Evolutionary conservation across 2,888 invertebrate species (phyloP).

Genomic region (Aelia acuminata): DNA sequence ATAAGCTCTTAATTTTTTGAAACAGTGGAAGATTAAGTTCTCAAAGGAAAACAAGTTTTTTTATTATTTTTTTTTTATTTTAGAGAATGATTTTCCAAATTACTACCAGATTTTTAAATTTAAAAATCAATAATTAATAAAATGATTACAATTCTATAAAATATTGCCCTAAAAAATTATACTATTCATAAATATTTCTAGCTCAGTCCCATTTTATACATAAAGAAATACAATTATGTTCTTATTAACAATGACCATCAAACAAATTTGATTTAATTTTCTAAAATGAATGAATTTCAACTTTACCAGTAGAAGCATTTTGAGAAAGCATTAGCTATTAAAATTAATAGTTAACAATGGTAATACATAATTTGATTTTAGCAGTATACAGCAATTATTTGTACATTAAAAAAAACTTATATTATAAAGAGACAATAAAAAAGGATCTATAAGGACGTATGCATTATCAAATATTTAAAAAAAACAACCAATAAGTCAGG

Average conservation of each 20-base stretch:
- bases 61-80: neutral
- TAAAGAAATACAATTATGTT: neutral
- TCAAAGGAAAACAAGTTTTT: neutral
- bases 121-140: neutral
- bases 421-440: slow-evolving; percentile 17
- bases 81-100: neutral
- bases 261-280: slow-evolving; percentile 32
- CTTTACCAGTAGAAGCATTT: neutral
- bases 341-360: neutral
- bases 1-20: slow-evolving; percentile 53
- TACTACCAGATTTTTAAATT: neutral
- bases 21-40: neutral
- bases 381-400: neutral
- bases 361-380: slow-evolving; percentile 36
- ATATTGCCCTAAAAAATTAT: neutral
- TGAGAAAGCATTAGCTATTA: neutral
- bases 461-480: neutral
- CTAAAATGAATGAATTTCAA: neutral
- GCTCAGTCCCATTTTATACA: neutral
- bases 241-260: too few relatives aligned
- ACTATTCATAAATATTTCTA: slow-evolving; percentile 31
- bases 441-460: neutral
- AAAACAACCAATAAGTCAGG: neutral
- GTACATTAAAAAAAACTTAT: slow-evolving; percentile 24
- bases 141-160: neutral